Evolutionary conservation across 2,888 invertebrate genomes (phyloP).

Genomic region (Sarcophaga subvicina): DNA sequence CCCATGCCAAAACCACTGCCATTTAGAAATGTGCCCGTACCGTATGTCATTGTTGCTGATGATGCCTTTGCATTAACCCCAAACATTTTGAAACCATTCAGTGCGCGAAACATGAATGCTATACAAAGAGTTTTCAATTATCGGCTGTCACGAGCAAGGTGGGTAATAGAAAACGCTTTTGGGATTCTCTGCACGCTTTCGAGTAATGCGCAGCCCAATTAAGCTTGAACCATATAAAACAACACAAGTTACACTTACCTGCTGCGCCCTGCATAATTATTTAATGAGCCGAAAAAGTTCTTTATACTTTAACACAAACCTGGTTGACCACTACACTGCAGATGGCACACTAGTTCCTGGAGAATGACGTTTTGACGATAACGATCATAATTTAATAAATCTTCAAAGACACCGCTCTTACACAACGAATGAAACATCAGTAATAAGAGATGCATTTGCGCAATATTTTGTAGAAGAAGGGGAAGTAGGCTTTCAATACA

Average conservation of each 20-base stretch:
- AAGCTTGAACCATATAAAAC: not conserved
- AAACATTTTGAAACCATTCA: constrained; percentile 36
- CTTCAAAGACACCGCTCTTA: not conserved
- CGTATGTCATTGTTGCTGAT: constrained; percentile 32
- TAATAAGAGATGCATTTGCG: constrained; percentile 4
- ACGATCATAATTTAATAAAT: not conserved
- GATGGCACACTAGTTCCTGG: constrained; percentile 31
- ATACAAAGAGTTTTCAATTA: constrained; percentile 39
- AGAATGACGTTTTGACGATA: constrained; percentile 19
- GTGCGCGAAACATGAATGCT: constrained; percentile 22
- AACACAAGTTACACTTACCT: not conserved
- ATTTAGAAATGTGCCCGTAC: constrained; percentile 12
- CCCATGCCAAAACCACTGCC: constrained; percentile 16
- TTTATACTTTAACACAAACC: constrained; percentile 18
- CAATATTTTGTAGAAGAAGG: too few species aligned
- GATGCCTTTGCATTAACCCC: constrained; percentile 31
- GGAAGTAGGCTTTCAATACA: too few species aligned
- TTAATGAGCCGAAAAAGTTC: constrained; percentile 24
- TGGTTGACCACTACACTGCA: constrained; percentile 21
- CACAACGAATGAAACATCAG: constrained; percentile 11
- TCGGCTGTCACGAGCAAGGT: constrained; percentile 19
- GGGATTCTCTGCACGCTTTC: constrained; percentile 24
- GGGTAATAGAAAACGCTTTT: constrained; percentile 37
- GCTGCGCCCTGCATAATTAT: constrained; percentile 14
- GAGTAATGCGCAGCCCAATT: constrained; percentile 14